Percentiles rank a stretch among this genome's conserved stretches.
These are phyloP conservation scores for Arrhopalites spinosus DNA, from an alignment of 2,888 invertebrate species.

Conservation along the genomic window DNA sequence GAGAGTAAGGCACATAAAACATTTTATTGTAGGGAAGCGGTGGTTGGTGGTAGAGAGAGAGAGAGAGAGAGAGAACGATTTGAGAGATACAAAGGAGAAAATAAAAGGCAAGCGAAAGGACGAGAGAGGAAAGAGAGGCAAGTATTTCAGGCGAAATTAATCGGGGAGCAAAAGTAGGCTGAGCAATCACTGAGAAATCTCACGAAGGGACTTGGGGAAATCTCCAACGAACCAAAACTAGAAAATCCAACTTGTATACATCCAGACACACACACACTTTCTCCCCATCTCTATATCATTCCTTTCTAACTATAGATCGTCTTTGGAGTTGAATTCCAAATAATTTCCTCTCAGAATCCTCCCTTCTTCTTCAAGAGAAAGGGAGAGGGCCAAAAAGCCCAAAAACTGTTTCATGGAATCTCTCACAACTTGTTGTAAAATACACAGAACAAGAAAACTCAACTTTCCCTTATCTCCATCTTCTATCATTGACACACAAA, in stretches of 20 bases:
- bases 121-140: background rate
- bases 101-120: background rate
- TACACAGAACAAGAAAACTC: too few relatives aligned
- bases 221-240: background rate
- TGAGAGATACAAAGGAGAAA: background rate
- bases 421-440: too few relatives aligned
- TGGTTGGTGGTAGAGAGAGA: background rate
- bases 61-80: background rate
- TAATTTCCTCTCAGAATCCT: too few relatives aligned
- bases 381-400: too few relatives aligned
- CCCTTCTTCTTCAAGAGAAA: too few relatives aligned
- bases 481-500: too few relatives aligned
- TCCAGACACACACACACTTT: too few relatives aligned
- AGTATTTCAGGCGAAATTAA: slow-evolving; percentile 9
- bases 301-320: too few relatives aligned
- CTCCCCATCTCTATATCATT: too few relatives aligned
- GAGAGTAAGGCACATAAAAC: background rate
- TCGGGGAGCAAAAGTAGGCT: slow-evolving; percentile 9
- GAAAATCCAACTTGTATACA: background rate
- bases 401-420: too few relatives aligned
- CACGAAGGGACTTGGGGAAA: slow-evolving; percentile 1
- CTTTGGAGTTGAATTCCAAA: too few relatives aligned
- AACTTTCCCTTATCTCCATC: too few relatives aligned
- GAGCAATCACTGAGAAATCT: background rate
- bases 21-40: background rate